Percentiles rank a stretch among this genome's conserved stretches.
phyloP scores from a whole-genome alignment of 1,140 invertebrate species.

The Sogatella furcifera region DNA sequence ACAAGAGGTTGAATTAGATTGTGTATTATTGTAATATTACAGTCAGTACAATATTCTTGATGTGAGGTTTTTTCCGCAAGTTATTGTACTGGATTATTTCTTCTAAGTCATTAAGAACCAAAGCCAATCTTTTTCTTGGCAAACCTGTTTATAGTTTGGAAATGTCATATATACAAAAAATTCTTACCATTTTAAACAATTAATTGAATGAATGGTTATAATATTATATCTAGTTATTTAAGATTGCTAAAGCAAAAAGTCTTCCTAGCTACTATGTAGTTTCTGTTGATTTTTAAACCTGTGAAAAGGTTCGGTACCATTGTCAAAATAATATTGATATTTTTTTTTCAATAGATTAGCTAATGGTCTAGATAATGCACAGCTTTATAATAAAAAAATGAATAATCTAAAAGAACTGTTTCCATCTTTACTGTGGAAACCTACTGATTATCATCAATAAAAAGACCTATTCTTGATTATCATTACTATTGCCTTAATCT shows the following conservation, averaged over 20 bases:
- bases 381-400: background rate
- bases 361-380: background rate
- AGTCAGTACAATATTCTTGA: background rate
- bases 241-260: slow-evolving; percentile 10
- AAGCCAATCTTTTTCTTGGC: slow-evolving; percentile 4
- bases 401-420: background rate
- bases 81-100: background rate
- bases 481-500: no score
- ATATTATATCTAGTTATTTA: background rate
- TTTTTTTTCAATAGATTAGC: background rate
- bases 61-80: slow-evolving; percentile 1
- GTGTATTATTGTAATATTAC: background rate
- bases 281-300: no score
- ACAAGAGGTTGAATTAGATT: background rate
- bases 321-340: background rate
- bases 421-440: background rate
- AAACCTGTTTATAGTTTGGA: background rate
- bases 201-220: no score
- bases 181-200: no score
- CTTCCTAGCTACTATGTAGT: slow-evolving; percentile 6
- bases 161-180: no score
- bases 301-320: background rate
- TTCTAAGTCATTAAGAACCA: slow-evolving; percentile 9
- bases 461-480: no score
- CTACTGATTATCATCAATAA: background rate